phyloP scores from a whole-genome alignment of 2,797 vertebrate genomes.

The Eleutherodactylus coqui region DNA sequence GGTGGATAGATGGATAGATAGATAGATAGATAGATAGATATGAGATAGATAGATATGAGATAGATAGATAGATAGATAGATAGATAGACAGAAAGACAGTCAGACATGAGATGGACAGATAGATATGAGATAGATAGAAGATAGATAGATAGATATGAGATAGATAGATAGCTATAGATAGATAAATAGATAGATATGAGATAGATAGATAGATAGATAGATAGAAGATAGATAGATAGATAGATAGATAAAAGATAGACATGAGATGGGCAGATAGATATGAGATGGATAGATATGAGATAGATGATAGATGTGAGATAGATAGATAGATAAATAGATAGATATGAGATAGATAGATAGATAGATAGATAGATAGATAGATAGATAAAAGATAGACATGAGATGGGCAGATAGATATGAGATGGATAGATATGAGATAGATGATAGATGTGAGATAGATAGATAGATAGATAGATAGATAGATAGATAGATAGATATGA shows the following conservation, averaged over 20 bases:
- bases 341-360: neutral
- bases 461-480: slow-evolving; percentile 2
- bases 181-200: too few relatives aligned
- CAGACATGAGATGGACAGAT: neutral
- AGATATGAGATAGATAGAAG: neutral
- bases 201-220: slow-evolving; percentile 8
- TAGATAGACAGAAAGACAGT: neutral
- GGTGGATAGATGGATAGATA: neutral
- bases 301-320: neutral
- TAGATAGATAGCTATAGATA: too few relatives aligned
- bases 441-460: neutral
- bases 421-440: neutral
- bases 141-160: neutral
- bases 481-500: neutral
- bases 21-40: neutral
- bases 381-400: neutral
- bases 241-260: neutral
- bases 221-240: neutral
- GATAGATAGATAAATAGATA: slow-evolving; percentile 12
- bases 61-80: slow-evolving; percentile 12
- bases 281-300: neutral
- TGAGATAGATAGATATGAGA: too few relatives aligned
- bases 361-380: neutral
- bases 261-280: neutral
- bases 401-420: neutral